Conservation (phyloP, 1,140 invertebrate species). For the Trialeurodes vaporariorum region DNA sequence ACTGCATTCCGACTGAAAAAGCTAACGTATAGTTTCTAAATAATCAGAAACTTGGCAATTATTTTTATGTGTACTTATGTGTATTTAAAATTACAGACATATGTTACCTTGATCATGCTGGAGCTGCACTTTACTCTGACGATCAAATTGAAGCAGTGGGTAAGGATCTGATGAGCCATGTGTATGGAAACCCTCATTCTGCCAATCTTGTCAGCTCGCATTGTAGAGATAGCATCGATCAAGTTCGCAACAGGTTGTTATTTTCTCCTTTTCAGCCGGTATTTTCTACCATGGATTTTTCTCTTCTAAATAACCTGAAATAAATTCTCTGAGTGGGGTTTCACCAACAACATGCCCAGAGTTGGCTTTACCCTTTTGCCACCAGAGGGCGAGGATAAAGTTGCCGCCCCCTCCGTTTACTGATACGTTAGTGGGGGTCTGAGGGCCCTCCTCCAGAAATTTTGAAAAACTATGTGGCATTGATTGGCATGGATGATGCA, state of each 20-base stretch:
- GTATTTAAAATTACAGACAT: conserved; percentile 47
- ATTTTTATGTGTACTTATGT: too few relatives aligned
- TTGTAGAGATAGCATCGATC: conserved; percentile 67
- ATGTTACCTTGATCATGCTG: conserved; percentile 84
- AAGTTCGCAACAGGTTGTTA: conserved; percentile 58
- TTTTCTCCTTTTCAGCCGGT: conserved; percentile 14
- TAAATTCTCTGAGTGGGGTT: not conserved
- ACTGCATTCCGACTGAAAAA: too few relatives aligned
- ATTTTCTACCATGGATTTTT: not conserved
- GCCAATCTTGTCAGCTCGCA: conserved; percentile 51
- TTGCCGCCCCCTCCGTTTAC: not conserved
- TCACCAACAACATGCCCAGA: not conserved
- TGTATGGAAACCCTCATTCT: conserved; percentile 85
- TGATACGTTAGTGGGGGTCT: not conserved
- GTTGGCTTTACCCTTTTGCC: not conserved
- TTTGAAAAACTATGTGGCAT: too few relatives aligned
- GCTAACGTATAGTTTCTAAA: too few relatives aligned
- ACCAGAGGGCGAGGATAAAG: not conserved
- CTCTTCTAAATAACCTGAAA: not conserved
- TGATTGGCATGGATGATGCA: too few relatives aligned
- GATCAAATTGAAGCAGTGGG: conserved; percentile 55
- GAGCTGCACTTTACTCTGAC: conserved; percentile 69
- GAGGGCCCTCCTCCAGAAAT: too few relatives aligned
- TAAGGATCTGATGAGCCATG: conserved; percentile 49
- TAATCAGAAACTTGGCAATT: too few relatives aligned